Evolutionary conservation across 1,140 invertebrate species (phyloP).

Genomic region (Leptonema lineaticorne): DNA sequence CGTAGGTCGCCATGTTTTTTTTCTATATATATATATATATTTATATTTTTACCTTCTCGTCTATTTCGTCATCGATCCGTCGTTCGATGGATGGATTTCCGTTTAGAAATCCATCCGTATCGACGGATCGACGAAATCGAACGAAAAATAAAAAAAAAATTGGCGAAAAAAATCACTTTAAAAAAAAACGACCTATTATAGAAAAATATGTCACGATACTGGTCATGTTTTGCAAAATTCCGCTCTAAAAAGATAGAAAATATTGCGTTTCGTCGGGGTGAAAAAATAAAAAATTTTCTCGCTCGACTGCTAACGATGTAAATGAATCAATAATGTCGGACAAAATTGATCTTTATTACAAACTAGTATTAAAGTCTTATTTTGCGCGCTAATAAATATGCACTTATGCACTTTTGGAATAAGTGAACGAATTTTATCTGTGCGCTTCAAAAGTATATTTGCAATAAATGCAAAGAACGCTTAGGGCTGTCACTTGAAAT

Average conservation of each 20-base stretch:
- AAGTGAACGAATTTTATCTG: constrained; percentile 30
- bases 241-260: constrained; percentile 28
- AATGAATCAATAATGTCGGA: not conserved
- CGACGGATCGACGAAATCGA: not conserved
- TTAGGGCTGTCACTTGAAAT: constrained; percentile 8
- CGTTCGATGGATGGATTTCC: too few species aligned
- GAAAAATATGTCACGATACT: constrained; percentile 22
- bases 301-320: not conserved
- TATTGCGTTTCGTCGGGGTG: constrained; percentile 28
- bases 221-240: constrained; percentile 24
- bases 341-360: not conserved
- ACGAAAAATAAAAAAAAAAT: not conserved
- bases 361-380: not conserved
- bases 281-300: constrained; percentile 23
- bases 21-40: too few species aligned
- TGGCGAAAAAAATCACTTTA: not conserved
- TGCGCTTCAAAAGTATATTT: constrained; percentile 37
- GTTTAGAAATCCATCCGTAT: not conserved
- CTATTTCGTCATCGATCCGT: not conserved
- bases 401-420: not conserved
- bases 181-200: constrained; percentile 15
- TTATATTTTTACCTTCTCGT: too few species aligned
- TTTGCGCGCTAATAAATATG: not conserved
- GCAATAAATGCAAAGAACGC: constrained; percentile 25
- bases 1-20: constrained; percentile 11